Conservation (phyloP, 2,113 vertebrate species). For the Ammodramus savannarum region DNA sequence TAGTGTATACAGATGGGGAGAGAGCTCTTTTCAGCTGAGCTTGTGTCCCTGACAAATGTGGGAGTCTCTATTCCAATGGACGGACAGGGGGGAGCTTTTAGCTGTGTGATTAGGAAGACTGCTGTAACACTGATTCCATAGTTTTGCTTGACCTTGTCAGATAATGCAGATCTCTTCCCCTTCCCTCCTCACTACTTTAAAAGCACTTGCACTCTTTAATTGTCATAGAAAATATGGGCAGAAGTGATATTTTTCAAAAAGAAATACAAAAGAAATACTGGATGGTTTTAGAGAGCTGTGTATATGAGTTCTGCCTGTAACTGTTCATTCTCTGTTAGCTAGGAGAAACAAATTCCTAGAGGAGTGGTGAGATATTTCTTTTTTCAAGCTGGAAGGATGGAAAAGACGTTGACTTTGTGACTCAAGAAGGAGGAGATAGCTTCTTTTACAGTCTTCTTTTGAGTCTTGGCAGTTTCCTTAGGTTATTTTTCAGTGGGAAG, state of each 20-base stretch:
- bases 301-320: background rate
- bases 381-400: background rate
- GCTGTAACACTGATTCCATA: background rate
- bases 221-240: background rate
- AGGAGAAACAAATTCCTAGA: background rate
- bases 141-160: background rate
- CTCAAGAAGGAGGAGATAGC: background rate
- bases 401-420: background rate
- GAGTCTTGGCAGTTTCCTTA: background rate
- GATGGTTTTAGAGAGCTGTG: background rate
- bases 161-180: background rate
- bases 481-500: background rate
- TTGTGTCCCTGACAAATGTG: background rate
- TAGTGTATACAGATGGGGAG: background rate
- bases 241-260: background rate
- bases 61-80: background rate
- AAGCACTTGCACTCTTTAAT: background rate
- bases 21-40: background rate
- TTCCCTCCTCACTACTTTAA: background rate
- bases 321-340: background rate
- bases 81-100: background rate
- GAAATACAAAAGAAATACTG: background rate
- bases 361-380: background rate
- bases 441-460: background rate
- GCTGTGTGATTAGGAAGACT: rapidly evolving